Base-by-base conservation (phyloP, 2,888 invertebrate genomes). In the Sinodicranocentrus sp. region DNA sequence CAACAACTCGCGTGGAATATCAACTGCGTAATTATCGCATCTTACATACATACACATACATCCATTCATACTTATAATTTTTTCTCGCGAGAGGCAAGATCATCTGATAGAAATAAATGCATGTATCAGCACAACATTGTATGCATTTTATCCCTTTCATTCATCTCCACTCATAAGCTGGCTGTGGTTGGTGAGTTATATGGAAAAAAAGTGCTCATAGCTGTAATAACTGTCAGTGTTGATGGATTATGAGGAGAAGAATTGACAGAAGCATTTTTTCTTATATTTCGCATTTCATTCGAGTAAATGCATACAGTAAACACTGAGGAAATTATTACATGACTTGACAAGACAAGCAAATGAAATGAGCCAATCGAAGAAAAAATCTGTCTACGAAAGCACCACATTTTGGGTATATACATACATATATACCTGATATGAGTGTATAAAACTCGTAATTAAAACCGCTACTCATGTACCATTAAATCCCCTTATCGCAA, bases 381-480 rank as follows among this genome's bases (percentile, higher is more conserved):
- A n/a, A n/a, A n/a, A n/a, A 25, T 10, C 26, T n/a, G 1, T 15
- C 33, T 33, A 33, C 19, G 57, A 21, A 57, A 23, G 23, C 39
- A 48, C 15, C 3, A 57, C 2, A 57, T n/a, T n/a, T n/a, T 23
- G 57, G 57, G 5, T 5, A 23, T 57, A 2, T 23, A 23, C 57
- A n/a, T 25, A 19, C 59, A 59, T 59, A 57, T 54, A 61, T 25
- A 59, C 5, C 6, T 59, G n/a, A n/a, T n/a, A n/a, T n/a, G n/a
- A n/a, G n/a, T n/a, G n/a, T 17, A 5, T 19, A 67, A 61, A 54
- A 43, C 65, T 72, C 44, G 19, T 54, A 72, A 80, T 80, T 72
- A 80, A 72, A 79, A 61, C 33, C 59, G 52, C 63, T 63, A 52
- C 33, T 15, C 52, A 21, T 70, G n/a, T 43, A 54, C 8, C 26